phyloP scores from a whole-genome alignment of 1,140 invertebrate species.

The Neoseiulus cucumeris region DNA sequence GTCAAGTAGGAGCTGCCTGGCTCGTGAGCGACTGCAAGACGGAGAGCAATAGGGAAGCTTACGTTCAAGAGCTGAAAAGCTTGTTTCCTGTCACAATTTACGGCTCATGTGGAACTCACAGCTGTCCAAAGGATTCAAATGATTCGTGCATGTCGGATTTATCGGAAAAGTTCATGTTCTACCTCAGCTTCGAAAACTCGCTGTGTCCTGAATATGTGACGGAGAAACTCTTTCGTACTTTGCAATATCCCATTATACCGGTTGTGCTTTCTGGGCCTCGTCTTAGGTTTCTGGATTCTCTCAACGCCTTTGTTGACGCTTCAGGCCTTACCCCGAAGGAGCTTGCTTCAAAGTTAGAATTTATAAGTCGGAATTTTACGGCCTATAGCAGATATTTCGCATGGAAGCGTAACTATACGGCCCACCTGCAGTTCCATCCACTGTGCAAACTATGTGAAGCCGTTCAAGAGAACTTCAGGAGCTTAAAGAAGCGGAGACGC shows the following conservation, averaged over 20 bases:
- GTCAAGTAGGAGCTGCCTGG: slow-evolving; percentile 32
- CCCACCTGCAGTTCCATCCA: background rate
- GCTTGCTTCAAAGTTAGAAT: background rate
- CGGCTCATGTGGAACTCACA: slow-evolving; percentile 36
- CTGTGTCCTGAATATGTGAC: slow-evolving; percentile 27
- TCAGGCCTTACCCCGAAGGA: background rate
- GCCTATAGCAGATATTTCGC: background rate
- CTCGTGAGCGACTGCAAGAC: slow-evolving; percentile 42
- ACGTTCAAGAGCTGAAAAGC: slow-evolving; percentile 34
- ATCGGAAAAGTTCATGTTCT: slow-evolving; percentile 29
- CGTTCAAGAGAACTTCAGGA: background rate
- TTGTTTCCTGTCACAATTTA: slow-evolving; percentile 43
- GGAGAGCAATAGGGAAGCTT: slow-evolving; percentile 32
- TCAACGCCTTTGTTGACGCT: slow-evolving; percentile 1
- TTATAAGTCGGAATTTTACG: background rate
- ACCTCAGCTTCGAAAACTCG: slow-evolving; percentile 27
- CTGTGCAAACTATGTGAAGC: background rate
- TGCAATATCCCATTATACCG: slow-evolving; percentile 12
- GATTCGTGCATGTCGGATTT: slow-evolving; percentile 28
- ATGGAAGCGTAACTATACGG: background rate
- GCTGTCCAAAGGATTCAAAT: slow-evolving; percentile 18
- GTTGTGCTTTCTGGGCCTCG: slow-evolving; percentile 12
- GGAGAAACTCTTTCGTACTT: slow-evolving; percentile 23
- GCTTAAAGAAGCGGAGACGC: background rate
- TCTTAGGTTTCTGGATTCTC: background rate